A percentile compares a stretch with the other conserved stretches of the same genome.
Conservation (phyloP, 2,888 invertebrate genomes). For the Tiliacea citrago region DNA sequence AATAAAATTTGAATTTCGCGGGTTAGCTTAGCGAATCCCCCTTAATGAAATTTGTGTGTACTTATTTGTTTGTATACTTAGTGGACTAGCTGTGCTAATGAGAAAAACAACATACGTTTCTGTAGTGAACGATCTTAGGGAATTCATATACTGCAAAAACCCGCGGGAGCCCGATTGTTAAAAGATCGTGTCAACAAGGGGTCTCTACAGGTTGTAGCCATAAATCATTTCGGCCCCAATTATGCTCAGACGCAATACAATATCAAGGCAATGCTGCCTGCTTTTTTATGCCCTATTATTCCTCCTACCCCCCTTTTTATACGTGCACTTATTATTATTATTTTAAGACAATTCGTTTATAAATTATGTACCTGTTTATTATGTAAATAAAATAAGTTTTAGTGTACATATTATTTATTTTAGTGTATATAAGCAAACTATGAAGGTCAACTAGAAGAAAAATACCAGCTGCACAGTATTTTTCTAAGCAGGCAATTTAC, state of each 20-base stretch:
- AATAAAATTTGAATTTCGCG: no score
- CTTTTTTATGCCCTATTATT: no score
- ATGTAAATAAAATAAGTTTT: no score
- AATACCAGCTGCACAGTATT: slow-evolving; percentile 2
- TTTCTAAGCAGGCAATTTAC: slow-evolving; percentile 22
- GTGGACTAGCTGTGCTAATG: not conserved
- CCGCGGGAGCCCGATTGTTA: not conserved
- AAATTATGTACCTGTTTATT: no score
- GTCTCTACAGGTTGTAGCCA: not conserved
- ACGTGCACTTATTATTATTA: no score
- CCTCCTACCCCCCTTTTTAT: no score
- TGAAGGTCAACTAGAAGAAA: not conserved
- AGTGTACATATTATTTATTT: no score
- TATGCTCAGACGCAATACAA: not conserved
- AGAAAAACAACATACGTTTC: not conserved
- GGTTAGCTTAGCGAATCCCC: no score
- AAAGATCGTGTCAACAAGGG: not conserved
- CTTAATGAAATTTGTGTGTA: no score
- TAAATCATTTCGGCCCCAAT: not conserved
- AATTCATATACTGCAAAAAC: not conserved
- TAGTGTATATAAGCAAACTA: no score
- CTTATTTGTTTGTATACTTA: no score
- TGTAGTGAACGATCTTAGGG: not conserved
- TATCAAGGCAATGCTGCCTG: not conserved
- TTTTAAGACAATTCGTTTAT: no score